phyloP scores from a whole-genome alignment of 2,113 vertebrate species.

The Halichoerus grypus region DNA sequence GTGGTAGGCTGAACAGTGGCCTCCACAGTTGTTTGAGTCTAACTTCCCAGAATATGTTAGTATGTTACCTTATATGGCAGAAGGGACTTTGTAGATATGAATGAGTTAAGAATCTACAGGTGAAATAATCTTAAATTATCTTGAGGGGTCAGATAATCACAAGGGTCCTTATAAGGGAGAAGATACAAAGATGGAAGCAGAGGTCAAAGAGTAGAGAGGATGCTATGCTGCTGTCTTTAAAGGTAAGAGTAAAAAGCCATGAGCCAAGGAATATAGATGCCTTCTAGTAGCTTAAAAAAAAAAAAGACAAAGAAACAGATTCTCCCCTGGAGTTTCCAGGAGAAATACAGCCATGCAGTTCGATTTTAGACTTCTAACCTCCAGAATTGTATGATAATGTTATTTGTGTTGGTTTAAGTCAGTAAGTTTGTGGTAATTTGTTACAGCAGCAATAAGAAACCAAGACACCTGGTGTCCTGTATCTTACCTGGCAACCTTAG shows the following conservation, averaged over 20 bases:
- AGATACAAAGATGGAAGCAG: neutral
- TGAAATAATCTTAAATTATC: neutral
- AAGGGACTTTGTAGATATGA: neutral
- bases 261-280: neutral
- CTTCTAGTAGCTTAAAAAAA: neutral
- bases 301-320: neutral
- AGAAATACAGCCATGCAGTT: neutral
- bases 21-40: neutral
- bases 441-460: neutral
- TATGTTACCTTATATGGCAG: neutral
- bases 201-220: neutral
- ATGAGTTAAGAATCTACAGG: constrained; percentile 1
- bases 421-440: neutral
- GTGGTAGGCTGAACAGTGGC: neutral
- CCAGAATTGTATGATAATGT: neutral
- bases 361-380: neutral
- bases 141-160: neutral
- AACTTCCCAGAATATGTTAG: neutral
- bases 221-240: neutral
- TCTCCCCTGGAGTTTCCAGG: neutral
- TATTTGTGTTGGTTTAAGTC: neutral
- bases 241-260: neutral
- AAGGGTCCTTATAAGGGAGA: neutral
- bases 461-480: neutral
- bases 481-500: neutral